Evolutionary conservation across 2,113 vertebrate species (phyloP).

Genomic region (Cnemophilus loriae): DNA sequence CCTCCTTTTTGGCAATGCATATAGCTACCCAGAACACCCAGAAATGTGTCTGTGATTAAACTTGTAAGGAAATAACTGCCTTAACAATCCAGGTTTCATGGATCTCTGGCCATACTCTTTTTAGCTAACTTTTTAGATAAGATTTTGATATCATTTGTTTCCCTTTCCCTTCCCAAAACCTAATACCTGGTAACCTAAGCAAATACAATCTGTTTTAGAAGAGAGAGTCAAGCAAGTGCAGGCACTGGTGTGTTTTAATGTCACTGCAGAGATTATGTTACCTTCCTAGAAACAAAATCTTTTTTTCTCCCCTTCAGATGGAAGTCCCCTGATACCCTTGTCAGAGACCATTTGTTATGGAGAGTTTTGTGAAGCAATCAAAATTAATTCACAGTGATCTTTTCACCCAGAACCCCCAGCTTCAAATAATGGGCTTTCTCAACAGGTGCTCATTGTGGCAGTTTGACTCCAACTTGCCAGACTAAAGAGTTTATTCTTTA

Average conservation of each 20-base stretch:
- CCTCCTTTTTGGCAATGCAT: background rate
- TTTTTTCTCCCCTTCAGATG: slow-evolving; percentile 59
- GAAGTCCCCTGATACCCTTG: slow-evolving; percentile 67
- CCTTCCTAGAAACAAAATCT: slow-evolving; percentile 80
- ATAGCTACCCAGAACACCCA: background rate
- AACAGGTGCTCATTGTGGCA: slow-evolving; percentile 73
- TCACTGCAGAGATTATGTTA: slow-evolving; percentile 88
- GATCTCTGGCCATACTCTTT: slow-evolving; percentile 55
- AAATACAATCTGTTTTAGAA: slow-evolving; percentile 77
- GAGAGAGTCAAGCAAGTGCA: slow-evolving; percentile 75
- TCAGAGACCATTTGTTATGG: slow-evolving; percentile 70
- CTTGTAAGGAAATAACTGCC: slow-evolving; percentile 9
- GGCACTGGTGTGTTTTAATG: slow-evolving; percentile 84
- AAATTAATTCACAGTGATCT: slow-evolving; percentile 75
- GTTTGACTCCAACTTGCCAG: slow-evolving; percentile 74
- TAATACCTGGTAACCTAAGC: slow-evolving; percentile 88
- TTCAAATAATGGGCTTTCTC: slow-evolving; percentile 77
- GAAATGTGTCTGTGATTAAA: slow-evolving; percentile 27
- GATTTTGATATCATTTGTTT: slow-evolving; percentile 76
- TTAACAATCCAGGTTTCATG: slow-evolving; percentile 50
- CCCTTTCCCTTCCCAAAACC: slow-evolving; percentile 67
- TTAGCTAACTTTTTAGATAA: slow-evolving; percentile 58
- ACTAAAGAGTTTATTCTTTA: slow-evolving; percentile 73
- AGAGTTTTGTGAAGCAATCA: slow-evolving; percentile 73
- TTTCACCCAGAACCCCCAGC: slow-evolving; percentile 64